Evolutionary conservation across 2,888 invertebrate species (phyloP).

Genomic region (Bruchidius siliquastri): DNA sequence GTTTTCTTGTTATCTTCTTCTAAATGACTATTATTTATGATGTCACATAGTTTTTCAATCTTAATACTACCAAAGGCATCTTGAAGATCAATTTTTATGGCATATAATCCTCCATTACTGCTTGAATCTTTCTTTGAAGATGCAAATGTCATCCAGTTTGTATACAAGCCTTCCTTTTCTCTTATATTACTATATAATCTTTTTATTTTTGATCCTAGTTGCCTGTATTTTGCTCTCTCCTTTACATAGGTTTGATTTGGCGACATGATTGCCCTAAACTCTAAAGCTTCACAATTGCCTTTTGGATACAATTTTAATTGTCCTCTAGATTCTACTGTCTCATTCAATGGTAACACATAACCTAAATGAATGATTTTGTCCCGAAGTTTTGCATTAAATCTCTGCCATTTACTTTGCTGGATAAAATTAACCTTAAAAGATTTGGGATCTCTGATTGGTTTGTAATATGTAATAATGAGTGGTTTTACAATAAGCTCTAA

Average conservation of each 20-base stretch:
- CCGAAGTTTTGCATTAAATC: background rate
- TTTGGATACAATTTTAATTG: background rate
- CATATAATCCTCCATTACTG: background rate
- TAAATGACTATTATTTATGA: background rate
- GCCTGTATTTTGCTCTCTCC: background rate
- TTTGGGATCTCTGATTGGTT: background rate
- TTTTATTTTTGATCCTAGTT: background rate
- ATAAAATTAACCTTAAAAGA: background rate
- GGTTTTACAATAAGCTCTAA: background rate
- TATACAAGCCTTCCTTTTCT: background rate
- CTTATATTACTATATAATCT: background rate
- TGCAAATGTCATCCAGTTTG: background rate
- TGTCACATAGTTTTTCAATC: background rate
- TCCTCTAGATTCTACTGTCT: background rate
- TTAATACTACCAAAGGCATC: background rate
- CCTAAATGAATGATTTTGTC: background rate
- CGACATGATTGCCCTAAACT: background rate
- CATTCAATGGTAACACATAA: background rate
- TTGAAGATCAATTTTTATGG: background rate
- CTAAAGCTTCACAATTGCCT: background rate
- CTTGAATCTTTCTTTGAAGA: background rate
- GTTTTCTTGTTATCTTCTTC: background rate
- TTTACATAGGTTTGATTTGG: background rate
- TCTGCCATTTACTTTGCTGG: background rate
- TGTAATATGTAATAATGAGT: background rate